Evolutionary conservation across 1,140 invertebrate genomes (phyloP), one percentile per base, ranked within the genome.

Genomic region (Melipona quadrifasciata): DNA sequence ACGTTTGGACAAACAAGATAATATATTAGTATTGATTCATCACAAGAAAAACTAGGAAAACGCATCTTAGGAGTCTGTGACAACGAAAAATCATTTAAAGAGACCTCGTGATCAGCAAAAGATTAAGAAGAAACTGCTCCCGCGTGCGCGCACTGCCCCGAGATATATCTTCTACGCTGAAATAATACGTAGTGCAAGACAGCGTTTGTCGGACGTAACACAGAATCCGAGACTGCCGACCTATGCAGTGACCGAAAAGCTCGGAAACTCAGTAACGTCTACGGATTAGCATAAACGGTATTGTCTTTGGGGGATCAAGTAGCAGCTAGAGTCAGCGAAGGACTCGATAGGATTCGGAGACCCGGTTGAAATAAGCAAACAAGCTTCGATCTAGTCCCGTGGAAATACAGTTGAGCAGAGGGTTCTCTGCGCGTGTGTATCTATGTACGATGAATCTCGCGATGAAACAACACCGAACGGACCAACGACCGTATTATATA

Each of bases 281-380:
- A 2, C n/a, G 34, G 80, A 82, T 82, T 76, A 82, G 73, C 80
- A 82, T 82, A 77, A 82, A 77, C 73, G 55, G n/a, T 77, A 74
- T 82, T 82, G 80, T 68, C 80, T 82, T 77, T 82, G 51, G 34
- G 17, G 80, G 80, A 82, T 82, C 64, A 14, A 77, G n/a, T 77
- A 77, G 53, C 73, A 31, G 64, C 24, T 31, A 55, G 8, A 65
- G 53, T 19, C 31, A 34, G 12, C 67, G 2, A 51, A 53, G 64
- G 61, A n/a, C 64, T 68, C 64, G 64, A 58, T 39, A 53, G 78
- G 53, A 39, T 68, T 80, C 31, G 27, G 10, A 1, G 8, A 67
- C 14, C 12, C 31, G 34, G 19, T 3, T 17, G 78, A 80, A 80
- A 80, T 61, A 80, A 57, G 67, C 77, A 39, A n/a, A 27, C 39